Evolutionary conservation across 2,888 invertebrate species (phyloP).

Genomic region (Chaitophorus viminalis): DNA sequence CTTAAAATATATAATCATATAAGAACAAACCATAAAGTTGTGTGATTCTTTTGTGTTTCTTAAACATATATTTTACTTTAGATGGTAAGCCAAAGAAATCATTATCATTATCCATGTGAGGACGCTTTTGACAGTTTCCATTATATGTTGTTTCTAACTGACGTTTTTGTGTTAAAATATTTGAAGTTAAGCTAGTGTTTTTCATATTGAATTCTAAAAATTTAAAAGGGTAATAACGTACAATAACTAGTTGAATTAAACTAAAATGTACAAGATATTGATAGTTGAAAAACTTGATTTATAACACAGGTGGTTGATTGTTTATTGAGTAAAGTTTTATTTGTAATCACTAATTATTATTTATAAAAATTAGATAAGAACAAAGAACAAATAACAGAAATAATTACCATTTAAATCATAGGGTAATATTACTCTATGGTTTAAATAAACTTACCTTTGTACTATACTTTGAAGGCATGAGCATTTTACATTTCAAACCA

Average conservation of each 20-base stretch:
- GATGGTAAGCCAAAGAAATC: slow-evolving; percentile 83
- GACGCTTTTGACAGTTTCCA: slow-evolving; percentile 17
- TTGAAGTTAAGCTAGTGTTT: neutral
- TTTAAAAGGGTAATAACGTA: neutral
- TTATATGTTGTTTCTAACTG: neutral
- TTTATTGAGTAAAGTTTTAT: too few species aligned
- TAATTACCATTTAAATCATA: too few species aligned
- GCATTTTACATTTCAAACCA: too few species aligned
- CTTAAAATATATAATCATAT: neutral
- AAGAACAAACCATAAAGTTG: slow-evolving; percentile 80
- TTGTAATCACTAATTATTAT: too few species aligned
- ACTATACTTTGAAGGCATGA: too few species aligned
- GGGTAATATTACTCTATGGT: too few species aligned
- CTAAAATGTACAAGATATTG: too few species aligned
- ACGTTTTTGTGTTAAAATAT: slow-evolving; percentile 24
- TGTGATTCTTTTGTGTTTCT: slow-evolving; percentile 80
- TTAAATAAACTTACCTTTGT: too few species aligned
- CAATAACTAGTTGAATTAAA: neutral
- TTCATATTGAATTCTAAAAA: slow-evolving; percentile 2
- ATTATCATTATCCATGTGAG: slow-evolving; percentile 6
- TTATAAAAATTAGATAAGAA: too few species aligned
- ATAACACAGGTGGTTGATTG: too few species aligned
- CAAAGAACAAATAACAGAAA: too few species aligned
- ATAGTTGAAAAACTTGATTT: neutral
- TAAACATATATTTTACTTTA: slow-evolving; percentile 77